A percentile compares a stretch with the other conserved stretches of the same genome.
Evolutionary conservation across 1,140 invertebrate species (phyloP).

Genomic region (Drosophila bifasciata): DNA sequence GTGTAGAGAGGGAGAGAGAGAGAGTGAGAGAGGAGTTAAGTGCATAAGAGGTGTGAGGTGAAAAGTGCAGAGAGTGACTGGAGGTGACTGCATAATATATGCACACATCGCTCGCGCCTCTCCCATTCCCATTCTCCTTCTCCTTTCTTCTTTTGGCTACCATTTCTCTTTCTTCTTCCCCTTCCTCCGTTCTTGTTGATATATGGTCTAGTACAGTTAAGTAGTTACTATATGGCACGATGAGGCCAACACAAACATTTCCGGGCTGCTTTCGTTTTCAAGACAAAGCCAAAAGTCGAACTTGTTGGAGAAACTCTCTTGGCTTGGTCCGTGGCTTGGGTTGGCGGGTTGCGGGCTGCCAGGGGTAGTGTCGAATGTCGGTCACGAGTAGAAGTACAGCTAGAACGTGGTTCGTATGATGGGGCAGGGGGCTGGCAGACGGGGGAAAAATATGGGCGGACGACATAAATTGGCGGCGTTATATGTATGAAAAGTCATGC

Average conservation of each 20-base stretch:
- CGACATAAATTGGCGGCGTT: constrained; percentile 64
- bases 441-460: constrained; percentile 1
- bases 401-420: not conserved
- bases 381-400: constrained; percentile 31
- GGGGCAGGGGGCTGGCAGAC: no score
- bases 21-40: not conserved
- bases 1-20: no score
- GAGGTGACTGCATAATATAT: constrained; percentile 54
- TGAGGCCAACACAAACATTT: constrained; percentile 60
- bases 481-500: constrained; percentile 66
- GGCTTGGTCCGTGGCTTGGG: no score
- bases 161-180: not conserved
- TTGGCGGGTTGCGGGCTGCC: constrained; percentile 11
- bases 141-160: not conserved
- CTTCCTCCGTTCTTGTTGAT: constrained; percentile 20
- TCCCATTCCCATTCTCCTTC: constrained; percentile 6
- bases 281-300: constrained; percentile 61
- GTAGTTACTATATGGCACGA: constrained; percentile 40
- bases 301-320: constrained; percentile 25
- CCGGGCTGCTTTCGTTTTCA: constrained; percentile 74
- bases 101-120: constrained; percentile 46
- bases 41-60: not conserved
- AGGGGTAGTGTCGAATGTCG: constrained; percentile 45
- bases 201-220: constrained; percentile 44
- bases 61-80: constrained; percentile 3